These are phyloP conservation scores for Acinonyx jubatus DNA, from an alignment of 2,113 vertebrate species.

Conservation along the genomic window DNA sequence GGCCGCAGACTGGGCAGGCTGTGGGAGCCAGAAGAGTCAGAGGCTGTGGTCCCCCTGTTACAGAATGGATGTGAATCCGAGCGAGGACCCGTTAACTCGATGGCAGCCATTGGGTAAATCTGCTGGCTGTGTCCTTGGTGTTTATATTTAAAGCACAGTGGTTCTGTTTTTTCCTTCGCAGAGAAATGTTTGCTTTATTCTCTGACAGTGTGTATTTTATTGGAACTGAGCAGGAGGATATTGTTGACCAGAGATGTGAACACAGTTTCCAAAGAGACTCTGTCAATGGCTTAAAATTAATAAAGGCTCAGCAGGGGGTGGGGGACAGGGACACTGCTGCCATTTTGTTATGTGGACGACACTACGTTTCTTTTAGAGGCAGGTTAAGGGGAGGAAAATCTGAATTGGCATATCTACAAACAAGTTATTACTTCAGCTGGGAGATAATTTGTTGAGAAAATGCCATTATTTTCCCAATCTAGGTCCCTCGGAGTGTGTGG, in stretches of 20 bases:
- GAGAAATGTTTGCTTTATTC: conserved; percentile 59
- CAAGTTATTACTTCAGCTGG: conserved; percentile 55
- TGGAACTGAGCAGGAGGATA: conserved; percentile 32
- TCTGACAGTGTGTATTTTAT: not conserved
- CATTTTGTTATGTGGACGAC: conserved; percentile 23
- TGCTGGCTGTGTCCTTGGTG: not conserved
- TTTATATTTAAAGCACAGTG: not conserved
- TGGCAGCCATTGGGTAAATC: not conserved
- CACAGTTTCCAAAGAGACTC: conserved; percentile 43
- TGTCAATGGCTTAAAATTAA: conserved; percentile 59
- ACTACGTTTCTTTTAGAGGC: conserved; percentile 20
- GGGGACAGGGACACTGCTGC: not conserved
- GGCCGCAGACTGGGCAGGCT: rapidly evolving
- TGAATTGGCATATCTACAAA: conserved; percentile 70
- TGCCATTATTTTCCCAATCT: conserved; percentile 57
- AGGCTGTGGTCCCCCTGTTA: too few relatives aligned
- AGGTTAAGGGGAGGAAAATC: conserved; percentile 55
- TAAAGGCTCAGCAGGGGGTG: not conserved
- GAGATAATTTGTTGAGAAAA: conserved; percentile 69
- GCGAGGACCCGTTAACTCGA: not conserved
- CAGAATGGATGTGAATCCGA: not conserved
- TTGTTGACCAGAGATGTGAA: conserved; percentile 27
- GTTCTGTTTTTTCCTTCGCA: not conserved
- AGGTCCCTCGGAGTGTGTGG: not conserved
- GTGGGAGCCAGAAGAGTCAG: not conserved